These are phyloP conservation scores for Ormyrus nitidulus DNA, from an alignment of 2,888 invertebrate species.

Conservation along the genomic window DNA sequence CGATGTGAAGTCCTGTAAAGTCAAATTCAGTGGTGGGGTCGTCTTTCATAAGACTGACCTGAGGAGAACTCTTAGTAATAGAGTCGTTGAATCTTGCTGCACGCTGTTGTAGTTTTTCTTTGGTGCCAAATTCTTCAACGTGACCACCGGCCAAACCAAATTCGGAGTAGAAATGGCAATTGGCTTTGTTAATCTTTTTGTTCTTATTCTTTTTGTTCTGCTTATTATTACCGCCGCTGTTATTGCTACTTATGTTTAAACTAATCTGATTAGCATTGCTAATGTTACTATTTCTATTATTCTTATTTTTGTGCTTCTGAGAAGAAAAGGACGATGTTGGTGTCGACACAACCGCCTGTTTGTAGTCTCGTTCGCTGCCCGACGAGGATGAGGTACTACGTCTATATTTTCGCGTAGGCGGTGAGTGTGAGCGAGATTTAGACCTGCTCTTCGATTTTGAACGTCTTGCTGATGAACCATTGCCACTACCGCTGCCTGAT, in stretches of 20 bases:
- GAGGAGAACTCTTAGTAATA: background rate
- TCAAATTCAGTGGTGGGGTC: conserved; percentile 86
- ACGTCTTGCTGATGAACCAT: conserved; percentile 37
- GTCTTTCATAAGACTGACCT: conserved; percentile 70
- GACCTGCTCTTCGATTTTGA: conserved; percentile 62
- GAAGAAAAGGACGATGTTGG: conserved; percentile 3
- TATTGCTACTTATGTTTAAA: conserved; percentile 35
- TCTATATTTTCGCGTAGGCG: conserved; percentile 70
- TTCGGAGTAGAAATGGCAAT: conserved; percentile 80
- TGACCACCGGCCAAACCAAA: conserved; percentile 81
- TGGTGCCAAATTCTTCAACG: conserved; percentile 82
- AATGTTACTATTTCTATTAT: conserved; percentile 59
- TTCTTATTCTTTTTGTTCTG: conserved; percentile 77
- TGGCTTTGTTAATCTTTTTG: conserved; percentile 77
- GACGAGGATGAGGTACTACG: conserved; percentile 72
- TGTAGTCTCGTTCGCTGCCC: conserved; percentile 71
- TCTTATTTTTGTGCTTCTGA: conserved; percentile 65
- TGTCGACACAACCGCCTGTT: conserved; percentile 37
- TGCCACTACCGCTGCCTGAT: background rate
- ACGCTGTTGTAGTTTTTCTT: conserved; percentile 89
- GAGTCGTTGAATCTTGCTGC: conserved; percentile 83
- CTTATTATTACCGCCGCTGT: conserved; percentile 61
- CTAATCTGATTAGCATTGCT: conserved; percentile 19
- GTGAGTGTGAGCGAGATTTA: conserved; percentile 77
- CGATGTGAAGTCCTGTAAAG: conserved; percentile 91